These are phyloP conservation scores for Cossypha niveicapilla DNA, from an alignment of 2,797 vertebrate species.

Conservation along the genomic window DNA sequence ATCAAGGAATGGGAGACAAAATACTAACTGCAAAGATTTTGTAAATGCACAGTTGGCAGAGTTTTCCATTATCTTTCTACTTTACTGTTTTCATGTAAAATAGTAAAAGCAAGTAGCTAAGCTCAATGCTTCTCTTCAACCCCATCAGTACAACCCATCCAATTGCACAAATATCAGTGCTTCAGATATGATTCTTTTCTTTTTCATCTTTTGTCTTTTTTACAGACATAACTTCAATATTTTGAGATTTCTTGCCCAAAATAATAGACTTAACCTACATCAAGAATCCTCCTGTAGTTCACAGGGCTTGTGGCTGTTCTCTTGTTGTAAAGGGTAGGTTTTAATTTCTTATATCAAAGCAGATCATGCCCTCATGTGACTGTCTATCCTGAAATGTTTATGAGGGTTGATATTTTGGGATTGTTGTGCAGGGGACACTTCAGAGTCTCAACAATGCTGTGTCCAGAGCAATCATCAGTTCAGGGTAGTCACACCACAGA, in stretches of 20 bases:
- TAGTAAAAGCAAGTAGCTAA: not conserved
- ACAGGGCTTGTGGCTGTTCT: not conserved
- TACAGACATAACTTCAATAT: not conserved
- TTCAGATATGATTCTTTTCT: not conserved
- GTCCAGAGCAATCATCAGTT: not conserved
- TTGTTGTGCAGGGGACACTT: not conserved
- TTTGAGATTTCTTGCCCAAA: not conserved
- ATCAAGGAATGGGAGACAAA: not conserved
- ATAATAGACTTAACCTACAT: not conserved
- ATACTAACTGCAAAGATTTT: not conserved
- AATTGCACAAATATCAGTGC: not conserved
- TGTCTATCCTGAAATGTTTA: not conserved
- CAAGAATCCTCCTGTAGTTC: not conserved
- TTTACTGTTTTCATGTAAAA: not conserved
- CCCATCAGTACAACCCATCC: not conserved
- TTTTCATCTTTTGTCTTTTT: not conserved
- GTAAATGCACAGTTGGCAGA: not conserved
- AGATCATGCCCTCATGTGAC: not conserved
- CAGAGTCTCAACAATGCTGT: not conserved
- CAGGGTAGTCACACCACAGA: not conserved
- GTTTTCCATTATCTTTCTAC: not conserved
- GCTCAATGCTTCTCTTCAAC: not conserved
- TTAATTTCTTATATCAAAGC: not conserved
- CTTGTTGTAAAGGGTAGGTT: not conserved
- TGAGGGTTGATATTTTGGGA: not conserved